A percentile compares a stretch with the other conserved stretches of the same genome.
Conservation (phyloP, 1,140 invertebrate species). For the Procambarus clarkii region DNA sequence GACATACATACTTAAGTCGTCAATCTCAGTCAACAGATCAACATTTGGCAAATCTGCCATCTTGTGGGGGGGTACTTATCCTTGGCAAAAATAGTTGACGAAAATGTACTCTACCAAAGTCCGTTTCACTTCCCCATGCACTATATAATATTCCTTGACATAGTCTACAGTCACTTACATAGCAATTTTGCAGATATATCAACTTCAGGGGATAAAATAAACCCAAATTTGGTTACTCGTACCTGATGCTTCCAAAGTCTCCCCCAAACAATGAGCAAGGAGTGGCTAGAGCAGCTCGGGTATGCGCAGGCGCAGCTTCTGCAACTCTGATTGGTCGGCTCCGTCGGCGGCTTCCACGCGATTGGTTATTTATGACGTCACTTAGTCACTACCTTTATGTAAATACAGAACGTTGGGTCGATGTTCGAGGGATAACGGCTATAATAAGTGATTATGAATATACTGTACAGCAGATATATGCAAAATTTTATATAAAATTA, state of each 20-base stretch:
- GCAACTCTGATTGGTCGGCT: background rate
- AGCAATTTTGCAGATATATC: background rate
- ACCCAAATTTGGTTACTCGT: slow-evolving; percentile 2
- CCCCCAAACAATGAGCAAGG: background rate
- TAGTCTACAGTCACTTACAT: slow-evolving; percentile 3
- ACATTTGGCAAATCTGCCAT: slow-evolving; percentile 36
- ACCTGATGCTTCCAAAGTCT: background rate
- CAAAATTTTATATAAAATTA: background rate
- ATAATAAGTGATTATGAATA: background rate
- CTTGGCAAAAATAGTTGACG: background rate
- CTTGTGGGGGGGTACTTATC: background rate
- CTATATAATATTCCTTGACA: background rate
- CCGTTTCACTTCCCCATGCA: slow-evolving; percentile 8
- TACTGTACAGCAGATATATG: background rate
- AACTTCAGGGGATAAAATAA: background rate
- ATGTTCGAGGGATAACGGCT: background rate
- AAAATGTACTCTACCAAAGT: background rate
- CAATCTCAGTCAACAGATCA: slow-evolving; percentile 52
- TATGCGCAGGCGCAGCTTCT: background rate
- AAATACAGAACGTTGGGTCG: background rate
- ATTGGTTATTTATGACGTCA: background rate
- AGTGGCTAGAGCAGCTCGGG: background rate
- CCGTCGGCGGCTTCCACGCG: background rate
- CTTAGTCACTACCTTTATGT: background rate
- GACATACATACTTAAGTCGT: slow-evolving; percentile 27